Percentiles rank a stretch among this genome's conserved stretches.
phyloP scores from a whole-genome alignment of 2,797 vertebrate species.

The Enteromius paludinosus region DNA sequence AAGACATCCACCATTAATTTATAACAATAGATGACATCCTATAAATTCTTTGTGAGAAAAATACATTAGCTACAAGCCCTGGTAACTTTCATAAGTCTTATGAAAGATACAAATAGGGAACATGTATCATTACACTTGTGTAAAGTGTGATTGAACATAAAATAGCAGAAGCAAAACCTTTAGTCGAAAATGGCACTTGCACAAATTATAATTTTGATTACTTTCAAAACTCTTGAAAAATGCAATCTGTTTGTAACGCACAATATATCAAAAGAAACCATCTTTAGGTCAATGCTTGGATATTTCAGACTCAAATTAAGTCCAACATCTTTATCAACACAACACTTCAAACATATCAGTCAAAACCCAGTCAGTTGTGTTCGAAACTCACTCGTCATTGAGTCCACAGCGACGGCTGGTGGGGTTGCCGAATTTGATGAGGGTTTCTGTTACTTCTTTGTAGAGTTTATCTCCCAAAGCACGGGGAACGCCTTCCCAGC shows the following conservation, averaged over 20 bases:
- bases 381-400: slow-evolving; percentile 90
- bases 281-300: background rate
- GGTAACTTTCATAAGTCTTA: background rate
- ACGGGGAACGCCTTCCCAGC: slow-evolving; percentile 94
- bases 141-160: background rate
- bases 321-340: background rate
- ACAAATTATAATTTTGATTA: background rate
- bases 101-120: background rate
- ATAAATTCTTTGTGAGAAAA: background rate
- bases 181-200: background rate
- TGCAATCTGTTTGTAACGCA: background rate
- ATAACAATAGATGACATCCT: background rate
- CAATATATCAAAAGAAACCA: background rate
- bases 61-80: background rate
- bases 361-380: background rate
- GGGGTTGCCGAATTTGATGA: slow-evolving; percentile 93
- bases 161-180: background rate
- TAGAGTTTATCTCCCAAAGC: slow-evolving; percentile 91
- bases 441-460: slow-evolving; percentile 87
- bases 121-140: background rate
- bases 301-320: background rate
- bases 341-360: background rate
- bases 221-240: background rate
- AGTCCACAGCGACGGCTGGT: slow-evolving; percentile 96
- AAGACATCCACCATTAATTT: slow-evolving; percentile 49